Conservation (phyloP, 1,140 invertebrate species). For the Anastrepha ludens region DNA sequence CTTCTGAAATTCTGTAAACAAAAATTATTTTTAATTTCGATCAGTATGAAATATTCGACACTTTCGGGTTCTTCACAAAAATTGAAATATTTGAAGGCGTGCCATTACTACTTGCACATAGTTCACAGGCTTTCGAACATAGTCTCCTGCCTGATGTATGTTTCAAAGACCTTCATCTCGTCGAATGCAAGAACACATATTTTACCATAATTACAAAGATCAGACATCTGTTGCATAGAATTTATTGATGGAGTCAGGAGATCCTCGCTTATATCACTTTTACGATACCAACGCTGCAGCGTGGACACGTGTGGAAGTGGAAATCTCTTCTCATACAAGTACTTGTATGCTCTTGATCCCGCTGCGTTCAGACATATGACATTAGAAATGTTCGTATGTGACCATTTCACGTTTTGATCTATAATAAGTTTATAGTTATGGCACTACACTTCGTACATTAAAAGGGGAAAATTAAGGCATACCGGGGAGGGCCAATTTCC, state of each 20-base stretch:
- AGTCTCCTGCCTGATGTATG: neutral
- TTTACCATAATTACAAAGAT: conserved; percentile 16
- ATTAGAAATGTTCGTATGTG: conserved; percentile 41
- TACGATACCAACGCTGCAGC: conserved; percentile 13
- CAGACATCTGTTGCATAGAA: neutral
- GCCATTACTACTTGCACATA: conserved; percentile 56
- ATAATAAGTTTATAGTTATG: too few species aligned
- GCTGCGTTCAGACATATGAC: conserved; percentile 14
- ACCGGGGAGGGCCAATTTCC: too few species aligned
- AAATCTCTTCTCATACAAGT: conserved; percentile 17
- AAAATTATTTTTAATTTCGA: too few species aligned
- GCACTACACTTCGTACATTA: too few species aligned
- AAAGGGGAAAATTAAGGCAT: too few species aligned
- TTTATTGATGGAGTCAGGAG: neutral
- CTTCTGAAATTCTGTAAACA: too few species aligned
- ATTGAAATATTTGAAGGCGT: too few species aligned
- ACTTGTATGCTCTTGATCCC: conserved; percentile 38
- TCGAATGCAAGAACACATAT: conserved; percentile 31
- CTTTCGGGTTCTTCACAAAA: too few species aligned
- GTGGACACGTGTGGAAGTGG: neutral
- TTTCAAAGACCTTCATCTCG: conserved; percentile 38
- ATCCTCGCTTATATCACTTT: conserved; percentile 6
- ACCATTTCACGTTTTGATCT: neutral
- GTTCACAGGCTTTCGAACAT: conserved; percentile 10
- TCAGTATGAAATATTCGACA: too few species aligned